Evolutionary conservation across 2,113 vertebrate genomes (phyloP).

Genomic region (Excalfactoria chinensis): DNA sequence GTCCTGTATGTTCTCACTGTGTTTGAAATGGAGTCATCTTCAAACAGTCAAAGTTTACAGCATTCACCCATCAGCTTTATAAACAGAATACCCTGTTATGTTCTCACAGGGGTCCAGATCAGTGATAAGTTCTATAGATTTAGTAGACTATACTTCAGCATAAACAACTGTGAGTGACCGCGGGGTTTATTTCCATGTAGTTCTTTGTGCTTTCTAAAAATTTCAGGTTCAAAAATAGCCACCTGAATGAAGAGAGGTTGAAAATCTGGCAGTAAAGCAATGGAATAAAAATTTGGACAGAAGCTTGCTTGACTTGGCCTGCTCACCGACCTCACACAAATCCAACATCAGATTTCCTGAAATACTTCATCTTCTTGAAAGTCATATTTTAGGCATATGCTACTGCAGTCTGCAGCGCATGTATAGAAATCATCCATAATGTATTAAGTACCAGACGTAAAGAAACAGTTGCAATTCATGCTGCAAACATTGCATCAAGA

Average conservation of each 20-base stretch:
- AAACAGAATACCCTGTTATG: background rate
- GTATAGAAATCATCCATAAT: background rate
- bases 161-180: background rate
- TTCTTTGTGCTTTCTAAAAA: background rate
- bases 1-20: background rate
- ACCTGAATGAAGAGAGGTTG: background rate
- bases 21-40: background rate
- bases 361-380: background rate
- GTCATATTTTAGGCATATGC: background rate
- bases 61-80: background rate
- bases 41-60: background rate
- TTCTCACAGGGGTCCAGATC: background rate
- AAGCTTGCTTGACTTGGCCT: constrained; percentile 13
- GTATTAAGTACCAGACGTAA: background rate
- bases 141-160: background rate
- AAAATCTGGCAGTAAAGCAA: background rate
- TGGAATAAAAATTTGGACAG: background rate
- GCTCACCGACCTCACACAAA: background rate
- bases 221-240: background rate
- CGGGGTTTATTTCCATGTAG: fast-evolving
- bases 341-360: background rate
- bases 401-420: background rate
- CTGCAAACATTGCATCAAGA: background rate
- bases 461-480: background rate
- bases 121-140: background rate